These are phyloP conservation scores for Drosophila bipectinata DNA, from an alignment of 1,140 invertebrate species.

Conservation along the genomic window DNA sequence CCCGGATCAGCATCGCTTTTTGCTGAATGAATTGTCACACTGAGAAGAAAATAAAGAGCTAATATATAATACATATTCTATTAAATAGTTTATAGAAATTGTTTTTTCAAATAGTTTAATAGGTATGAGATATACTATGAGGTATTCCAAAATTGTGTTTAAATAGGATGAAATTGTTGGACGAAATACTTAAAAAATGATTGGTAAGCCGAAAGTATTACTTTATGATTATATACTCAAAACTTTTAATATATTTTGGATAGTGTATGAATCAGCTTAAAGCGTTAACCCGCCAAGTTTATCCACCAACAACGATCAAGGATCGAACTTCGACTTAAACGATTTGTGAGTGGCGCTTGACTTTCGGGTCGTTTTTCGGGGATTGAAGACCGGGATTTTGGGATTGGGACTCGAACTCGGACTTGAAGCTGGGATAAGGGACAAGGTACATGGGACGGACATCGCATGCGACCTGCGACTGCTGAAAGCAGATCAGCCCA, in stretches of 20 bases:
- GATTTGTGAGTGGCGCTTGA: constrained; percentile 65
- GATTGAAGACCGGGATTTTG: constrained; percentile 1
- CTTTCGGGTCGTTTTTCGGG: constrained; percentile 29
- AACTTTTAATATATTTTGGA: background rate
- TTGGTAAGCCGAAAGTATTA: too few species aligned
- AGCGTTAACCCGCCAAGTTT: constrained; percentile 54
- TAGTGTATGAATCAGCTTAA: constrained; percentile 37
- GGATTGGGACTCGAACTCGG: constrained; percentile 10
- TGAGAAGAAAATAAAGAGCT: background rate
- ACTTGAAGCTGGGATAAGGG: background rate
- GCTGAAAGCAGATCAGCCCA: constrained; percentile 74
- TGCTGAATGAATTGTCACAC: constrained; percentile 57
- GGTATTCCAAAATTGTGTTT: too few species aligned
- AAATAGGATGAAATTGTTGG: too few species aligned
- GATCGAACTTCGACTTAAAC: constrained; percentile 74
- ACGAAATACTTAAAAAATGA: too few species aligned
- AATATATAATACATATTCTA: background rate
- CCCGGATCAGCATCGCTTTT: constrained; percentile 24
- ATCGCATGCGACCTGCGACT: constrained; percentile 46
- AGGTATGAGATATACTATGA: too few species aligned
- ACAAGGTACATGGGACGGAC: constrained; percentile 24
- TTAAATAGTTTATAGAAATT: too few species aligned
- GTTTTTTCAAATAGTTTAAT: too few species aligned
- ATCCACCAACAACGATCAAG: constrained; percentile 69
- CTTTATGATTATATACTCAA: background rate